Percentiles rank a stretch among this genome's conserved stretches.
Conservation (phyloP, 2,113 vertebrate genomes). For the Rhinogobius similis region DNA sequence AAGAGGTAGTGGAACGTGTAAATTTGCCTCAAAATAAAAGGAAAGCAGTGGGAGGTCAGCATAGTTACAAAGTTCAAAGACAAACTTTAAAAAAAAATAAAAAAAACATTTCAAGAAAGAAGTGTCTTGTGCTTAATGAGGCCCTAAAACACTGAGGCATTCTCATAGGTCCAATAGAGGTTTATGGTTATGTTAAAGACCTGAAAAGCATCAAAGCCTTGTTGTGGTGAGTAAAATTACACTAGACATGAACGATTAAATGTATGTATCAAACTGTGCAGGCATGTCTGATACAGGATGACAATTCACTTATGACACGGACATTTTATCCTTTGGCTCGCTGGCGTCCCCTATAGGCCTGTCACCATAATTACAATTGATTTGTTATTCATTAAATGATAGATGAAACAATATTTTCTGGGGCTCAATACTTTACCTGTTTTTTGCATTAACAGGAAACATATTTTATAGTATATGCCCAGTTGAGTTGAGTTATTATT, state of each 20-base stretch:
- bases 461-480: too few species aligned
- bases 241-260: neutral
- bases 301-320: neutral
- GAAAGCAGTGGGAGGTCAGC: neutral
- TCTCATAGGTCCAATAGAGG: neutral
- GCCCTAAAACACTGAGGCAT: neutral
- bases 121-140: constrained; percentile 2
- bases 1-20: constrained; percentile 12
- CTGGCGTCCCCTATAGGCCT: neutral
- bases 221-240: neutral
- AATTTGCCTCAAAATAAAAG: constrained; percentile 9
- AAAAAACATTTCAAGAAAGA: neutral
- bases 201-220: neutral
- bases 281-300: neutral
- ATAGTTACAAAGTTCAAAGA: neutral
- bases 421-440: too few species aligned
- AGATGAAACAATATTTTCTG: too few species aligned
- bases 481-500: too few species aligned
- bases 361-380: too few species aligned
- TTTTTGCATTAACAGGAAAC: too few species aligned
- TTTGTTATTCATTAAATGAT: too few species aligned
- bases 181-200: neutral
- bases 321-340: neutral
- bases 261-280: too few species aligned
- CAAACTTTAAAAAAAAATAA: too few species aligned